Percentiles rank a stretch among this genome's conserved stretches.
These are phyloP conservation scores for Siniperca undulata DNA, from an alignment of 2,797 vertebrate species.

Conservation along the genomic window DNA sequence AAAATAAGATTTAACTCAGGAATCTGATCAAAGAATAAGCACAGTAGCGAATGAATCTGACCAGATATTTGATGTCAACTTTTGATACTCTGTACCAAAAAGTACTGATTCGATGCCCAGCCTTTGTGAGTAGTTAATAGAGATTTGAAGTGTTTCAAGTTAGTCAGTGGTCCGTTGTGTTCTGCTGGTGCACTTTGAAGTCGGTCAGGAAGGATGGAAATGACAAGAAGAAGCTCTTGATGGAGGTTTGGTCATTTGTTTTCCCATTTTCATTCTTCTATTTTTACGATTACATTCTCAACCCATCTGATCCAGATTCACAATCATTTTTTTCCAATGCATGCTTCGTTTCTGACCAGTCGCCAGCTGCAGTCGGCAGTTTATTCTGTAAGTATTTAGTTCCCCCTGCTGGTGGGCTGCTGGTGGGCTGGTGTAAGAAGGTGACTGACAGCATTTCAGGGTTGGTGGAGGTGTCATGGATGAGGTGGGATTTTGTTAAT, in stretches of 20 bases:
- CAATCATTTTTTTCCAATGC: not conserved
- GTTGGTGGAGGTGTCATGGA: not conserved
- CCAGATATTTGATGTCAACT: not conserved
- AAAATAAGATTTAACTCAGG: not conserved
- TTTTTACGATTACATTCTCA: not conserved
- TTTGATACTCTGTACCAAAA: not conserved
- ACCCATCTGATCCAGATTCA: not conserved
- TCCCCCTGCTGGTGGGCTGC: constrained; percentile 57
- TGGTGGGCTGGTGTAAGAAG: not conserved
- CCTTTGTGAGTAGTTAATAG: not conserved
- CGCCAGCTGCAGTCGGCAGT: constrained; percentile 26
- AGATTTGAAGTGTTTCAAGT: not conserved
- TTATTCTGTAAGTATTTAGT: constrained; percentile 7
- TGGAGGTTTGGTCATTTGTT: too few relatives aligned
- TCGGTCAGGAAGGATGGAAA: not conserved
- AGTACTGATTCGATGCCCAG: not conserved
- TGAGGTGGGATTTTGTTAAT: not conserved
- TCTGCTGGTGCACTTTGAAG: not conserved
- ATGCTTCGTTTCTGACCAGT: not conserved
- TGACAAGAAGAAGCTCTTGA: not conserved
- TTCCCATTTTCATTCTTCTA: too few relatives aligned
- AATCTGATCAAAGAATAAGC: not conserved
- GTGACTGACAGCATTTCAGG: too few relatives aligned
- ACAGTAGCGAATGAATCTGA: not conserved
- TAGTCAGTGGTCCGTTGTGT: not conserved